phyloP scores from a whole-genome alignment of 2,797 vertebrate species.

The Pipistrellus pipistrellus region DNA sequence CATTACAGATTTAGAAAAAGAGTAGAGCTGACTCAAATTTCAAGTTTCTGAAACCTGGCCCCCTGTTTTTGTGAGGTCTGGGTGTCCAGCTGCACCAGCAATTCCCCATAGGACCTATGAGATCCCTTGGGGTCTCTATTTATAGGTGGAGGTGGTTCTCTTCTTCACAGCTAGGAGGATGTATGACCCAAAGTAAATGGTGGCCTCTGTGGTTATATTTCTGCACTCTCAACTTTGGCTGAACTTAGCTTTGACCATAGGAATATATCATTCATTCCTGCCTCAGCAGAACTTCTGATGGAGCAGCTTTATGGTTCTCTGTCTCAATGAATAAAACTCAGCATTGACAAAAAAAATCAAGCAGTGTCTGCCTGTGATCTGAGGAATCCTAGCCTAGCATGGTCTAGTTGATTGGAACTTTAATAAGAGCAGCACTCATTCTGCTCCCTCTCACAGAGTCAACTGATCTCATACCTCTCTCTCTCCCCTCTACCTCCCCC shows the following conservation, averaged over 20 bases:
- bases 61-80: not conserved
- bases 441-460: not conserved
- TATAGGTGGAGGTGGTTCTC: accelerated
- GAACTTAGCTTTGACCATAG: not conserved
- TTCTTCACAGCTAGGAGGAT: not conserved
- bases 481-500: too few relatives aligned
- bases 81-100: too few relatives aligned
- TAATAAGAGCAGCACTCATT: not conserved
- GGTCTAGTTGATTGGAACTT: accelerated
- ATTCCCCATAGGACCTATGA: not conserved
- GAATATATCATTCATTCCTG: not conserved
- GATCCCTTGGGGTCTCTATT: not conserved
- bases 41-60: not conserved
- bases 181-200: too few relatives aligned
- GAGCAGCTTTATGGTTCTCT: not conserved
- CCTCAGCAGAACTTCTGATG: not conserved
- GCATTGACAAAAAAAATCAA: not conserved
- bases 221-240: not conserved
- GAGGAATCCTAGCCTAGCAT: accelerated
- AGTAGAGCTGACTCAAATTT: accelerated
- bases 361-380: accelerated
- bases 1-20: not conserved
- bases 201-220: not conserved
- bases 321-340: not conserved
- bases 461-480: not conserved